Evolutionary conservation across 2,113 vertebrate species (phyloP).

Genomic region (Orthochromis malagaraziensis): DNA sequence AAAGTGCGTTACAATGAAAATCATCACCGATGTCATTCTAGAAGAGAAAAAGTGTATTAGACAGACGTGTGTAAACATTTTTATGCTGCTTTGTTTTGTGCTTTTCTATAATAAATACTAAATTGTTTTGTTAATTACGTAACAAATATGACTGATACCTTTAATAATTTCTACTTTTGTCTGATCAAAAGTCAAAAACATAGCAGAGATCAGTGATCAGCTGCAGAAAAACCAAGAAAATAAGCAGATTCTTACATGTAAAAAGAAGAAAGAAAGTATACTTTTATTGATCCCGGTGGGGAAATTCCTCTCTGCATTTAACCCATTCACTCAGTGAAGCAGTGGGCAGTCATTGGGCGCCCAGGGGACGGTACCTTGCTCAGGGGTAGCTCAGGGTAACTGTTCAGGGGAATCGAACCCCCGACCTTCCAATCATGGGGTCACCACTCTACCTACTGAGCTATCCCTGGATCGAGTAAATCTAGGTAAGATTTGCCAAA

Average conservation of each 20-base stretch:
- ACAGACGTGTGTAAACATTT: background rate
- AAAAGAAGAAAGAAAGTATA: background rate
- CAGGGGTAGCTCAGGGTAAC: fast-evolving
- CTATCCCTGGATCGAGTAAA: fast-evolving
- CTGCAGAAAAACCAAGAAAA: background rate
- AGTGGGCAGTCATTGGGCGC: fast-evolving
- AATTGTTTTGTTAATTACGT: background rate
- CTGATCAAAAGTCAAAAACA: background rate
- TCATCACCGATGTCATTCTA: background rate
- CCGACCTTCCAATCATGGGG: fast-evolving
- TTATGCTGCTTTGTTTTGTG: background rate
- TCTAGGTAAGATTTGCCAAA: background rate
- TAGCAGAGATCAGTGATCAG: background rate
- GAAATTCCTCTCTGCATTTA: background rate
- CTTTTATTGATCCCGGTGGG: fast-evolving
- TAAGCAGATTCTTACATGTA: background rate
- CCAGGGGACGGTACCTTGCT: fast-evolving
- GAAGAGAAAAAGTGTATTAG: background rate
- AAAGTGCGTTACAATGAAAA: background rate
- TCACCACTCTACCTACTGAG: background rate
- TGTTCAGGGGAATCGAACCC: fast-evolving
- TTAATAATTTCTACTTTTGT: background rate
- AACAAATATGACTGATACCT: background rate
- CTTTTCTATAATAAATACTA: background rate
- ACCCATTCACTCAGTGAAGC: background rate